phyloP scores from a whole-genome alignment of 1,140 invertebrate species.

The Glossosoma conforme region DNA sequence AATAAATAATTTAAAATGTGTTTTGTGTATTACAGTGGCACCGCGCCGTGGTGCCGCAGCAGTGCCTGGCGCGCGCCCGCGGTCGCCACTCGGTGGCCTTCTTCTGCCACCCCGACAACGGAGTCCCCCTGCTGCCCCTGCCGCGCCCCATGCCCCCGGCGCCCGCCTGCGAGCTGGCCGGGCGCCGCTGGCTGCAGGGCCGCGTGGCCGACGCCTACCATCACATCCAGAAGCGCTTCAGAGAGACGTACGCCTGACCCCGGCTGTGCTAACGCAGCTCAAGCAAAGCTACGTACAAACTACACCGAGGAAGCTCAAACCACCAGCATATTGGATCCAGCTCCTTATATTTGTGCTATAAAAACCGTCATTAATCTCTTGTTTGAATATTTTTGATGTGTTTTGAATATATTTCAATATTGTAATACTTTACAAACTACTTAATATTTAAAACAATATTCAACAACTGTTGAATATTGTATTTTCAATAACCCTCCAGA shows the following conservation, averaged over 20 bases:
- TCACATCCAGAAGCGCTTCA: slow-evolving; percentile 62
- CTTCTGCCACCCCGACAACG: slow-evolving; percentile 70
- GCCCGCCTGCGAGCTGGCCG: slow-evolving; percentile 36
- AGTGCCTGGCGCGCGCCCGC: slow-evolving; percentile 52
- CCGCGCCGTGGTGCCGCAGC: slow-evolving; percentile 65
- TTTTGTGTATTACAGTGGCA: slow-evolving; percentile 51
- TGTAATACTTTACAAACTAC: no score
- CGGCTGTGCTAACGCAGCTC: no score
- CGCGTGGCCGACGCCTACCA: slow-evolving; percentile 64
- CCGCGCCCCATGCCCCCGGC: slow-evolving; percentile 41
- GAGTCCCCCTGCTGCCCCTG: slow-evolving; percentile 53
- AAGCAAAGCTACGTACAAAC: no score
- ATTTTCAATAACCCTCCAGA: no score
- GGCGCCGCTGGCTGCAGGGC: slow-evolving; percentile 42
- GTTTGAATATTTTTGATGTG: no score
- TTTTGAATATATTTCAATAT: no score
- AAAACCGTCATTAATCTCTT: no score
- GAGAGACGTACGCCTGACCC: slow-evolving; percentile 60
- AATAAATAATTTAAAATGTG: not conserved
- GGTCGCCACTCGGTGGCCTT: slow-evolving; percentile 68
- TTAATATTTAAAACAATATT: no score
- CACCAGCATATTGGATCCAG: no score
- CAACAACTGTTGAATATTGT: no score
- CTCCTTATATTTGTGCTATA: no score
- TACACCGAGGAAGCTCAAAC: no score